Evolutionary conservation across 2,797 vertebrate species (phyloP).

Genomic region (Macrochelys suwanniensis): DNA sequence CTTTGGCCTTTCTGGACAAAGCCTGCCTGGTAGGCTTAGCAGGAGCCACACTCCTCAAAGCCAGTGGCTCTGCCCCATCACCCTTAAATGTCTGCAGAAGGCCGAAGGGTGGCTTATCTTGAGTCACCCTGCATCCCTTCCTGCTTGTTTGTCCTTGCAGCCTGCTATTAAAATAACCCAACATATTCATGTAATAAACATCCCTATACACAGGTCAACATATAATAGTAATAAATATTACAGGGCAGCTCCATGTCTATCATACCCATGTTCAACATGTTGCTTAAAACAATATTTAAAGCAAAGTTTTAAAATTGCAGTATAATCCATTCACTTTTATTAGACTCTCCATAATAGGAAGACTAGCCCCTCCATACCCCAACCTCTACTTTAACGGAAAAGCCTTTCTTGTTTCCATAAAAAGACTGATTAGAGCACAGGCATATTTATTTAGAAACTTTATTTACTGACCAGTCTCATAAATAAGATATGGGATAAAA

Average conservation of each 20-base stretch:
- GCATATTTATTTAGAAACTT: background rate
- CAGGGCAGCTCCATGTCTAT: background rate
- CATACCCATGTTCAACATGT: background rate
- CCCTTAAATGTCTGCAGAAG: background rate
- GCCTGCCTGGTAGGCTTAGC: background rate
- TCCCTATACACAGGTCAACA: too few species aligned
- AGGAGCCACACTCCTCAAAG: background rate
- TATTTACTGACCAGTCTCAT: background rate
- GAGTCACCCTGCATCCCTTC: background rate
- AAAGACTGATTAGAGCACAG: background rate
- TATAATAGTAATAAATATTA: too few species aligned
- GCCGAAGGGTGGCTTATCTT: background rate
- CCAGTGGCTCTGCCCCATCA: background rate
- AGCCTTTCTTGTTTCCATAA: background rate
- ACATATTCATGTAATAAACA: background rate
- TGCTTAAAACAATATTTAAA: slow-evolving; percentile 28
- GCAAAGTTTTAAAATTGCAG: slow-evolving; percentile 31
- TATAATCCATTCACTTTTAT: slow-evolving; percentile 28
- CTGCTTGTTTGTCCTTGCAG: background rate
- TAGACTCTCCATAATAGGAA: slow-evolving; percentile 54
- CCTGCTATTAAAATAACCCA: too few species aligned
- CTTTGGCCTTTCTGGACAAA: background rate
- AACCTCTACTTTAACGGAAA: background rate
- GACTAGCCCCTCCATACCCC: slow-evolving; percentile 16
- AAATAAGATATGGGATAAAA: background rate